These are phyloP conservation scores for Lasiommata megera DNA, from an alignment of 2,888 invertebrate species.

Conservation along the genomic window DNA sequence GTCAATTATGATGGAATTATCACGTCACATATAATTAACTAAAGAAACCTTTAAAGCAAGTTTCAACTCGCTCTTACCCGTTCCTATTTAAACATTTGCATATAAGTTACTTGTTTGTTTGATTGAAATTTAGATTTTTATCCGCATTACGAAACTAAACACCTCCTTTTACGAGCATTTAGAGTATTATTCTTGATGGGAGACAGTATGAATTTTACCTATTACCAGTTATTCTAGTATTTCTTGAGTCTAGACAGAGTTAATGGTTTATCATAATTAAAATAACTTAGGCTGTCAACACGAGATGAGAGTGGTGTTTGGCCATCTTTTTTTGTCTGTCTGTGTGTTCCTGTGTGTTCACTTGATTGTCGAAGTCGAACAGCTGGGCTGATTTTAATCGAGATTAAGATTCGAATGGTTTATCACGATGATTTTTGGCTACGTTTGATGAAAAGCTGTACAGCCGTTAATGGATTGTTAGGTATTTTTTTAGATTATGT, in stretches of 20 bases:
- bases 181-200: neutral
- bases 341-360: neutral
- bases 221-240: constrained; percentile 5
- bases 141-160: constrained; percentile 13
- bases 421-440: too few species aligned
- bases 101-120: constrained; percentile 10
- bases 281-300: neutral
- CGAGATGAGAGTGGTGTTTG: neutral
- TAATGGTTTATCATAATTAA: neutral
- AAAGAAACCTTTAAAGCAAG: neutral
- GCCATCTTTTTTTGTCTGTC: too few species aligned
- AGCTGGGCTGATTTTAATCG: too few species aligned
- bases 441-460: too few species aligned
- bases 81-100: constrained; percentile 8
- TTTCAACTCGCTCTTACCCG: neutral
- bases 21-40: too few species aligned
- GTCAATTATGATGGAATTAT: too few species aligned
- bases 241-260: constrained; percentile 2
- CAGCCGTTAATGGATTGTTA: too few species aligned
- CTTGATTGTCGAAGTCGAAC: neutral
- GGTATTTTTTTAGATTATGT: too few species aligned
- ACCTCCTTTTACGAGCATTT: constrained; percentile 10
- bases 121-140: constrained; percentile 15
- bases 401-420: too few species aligned
- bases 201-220: constrained; percentile 3